phyloP scores from a whole-genome alignment of 2,888 invertebrate genomes.

The Microdon myrmicae region DNA sequence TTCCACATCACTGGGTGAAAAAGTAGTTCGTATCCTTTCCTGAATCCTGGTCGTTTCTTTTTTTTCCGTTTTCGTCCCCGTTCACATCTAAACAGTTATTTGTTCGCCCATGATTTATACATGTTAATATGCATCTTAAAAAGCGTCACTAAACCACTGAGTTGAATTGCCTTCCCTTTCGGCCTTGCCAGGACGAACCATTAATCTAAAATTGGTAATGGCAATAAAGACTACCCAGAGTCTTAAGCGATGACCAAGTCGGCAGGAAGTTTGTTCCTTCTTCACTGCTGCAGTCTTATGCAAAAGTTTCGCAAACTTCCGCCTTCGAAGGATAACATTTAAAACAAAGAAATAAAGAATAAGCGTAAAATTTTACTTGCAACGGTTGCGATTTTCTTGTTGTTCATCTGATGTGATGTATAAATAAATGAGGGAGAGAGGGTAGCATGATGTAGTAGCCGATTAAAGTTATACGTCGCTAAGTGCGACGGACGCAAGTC shows the following conservation, averaged over 20 bases:
- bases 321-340: slow-evolving; percentile 9
- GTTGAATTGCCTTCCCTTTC: slow-evolving; percentile 23
- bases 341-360: too few relatives aligned
- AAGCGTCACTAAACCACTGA: slow-evolving; percentile 23
- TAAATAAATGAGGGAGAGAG: slow-evolving; percentile 3
- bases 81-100: neutral
- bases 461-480: too few relatives aligned
- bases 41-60: slow-evolving; percentile 5
- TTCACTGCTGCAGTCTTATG: slow-evolving; percentile 25
- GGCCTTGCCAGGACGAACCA: slow-evolving; percentile 7
- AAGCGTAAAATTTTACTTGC: slow-evolving; percentile 12
- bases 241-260: slow-evolving; percentile 14
- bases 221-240: slow-evolving; percentile 23
- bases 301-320: slow-evolving; percentile 14
- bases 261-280: slow-evolving; percentile 8
- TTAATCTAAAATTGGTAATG: slow-evolving; percentile 4
- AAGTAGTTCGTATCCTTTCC: slow-evolving; percentile 58
- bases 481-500: too few relatives aligned
- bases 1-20: slow-evolving; percentile 62
- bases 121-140: slow-evolving; percentile 26
- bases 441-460: neutral
- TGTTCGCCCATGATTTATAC: slow-evolving; percentile 17
- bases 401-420: slow-evolving; percentile 12
- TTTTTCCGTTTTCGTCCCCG: neutral
- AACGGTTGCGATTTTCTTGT: slow-evolving; percentile 9